Conservation (phyloP, 2,888 invertebrate genomes). For the Amorpha juglandis region DNA sequence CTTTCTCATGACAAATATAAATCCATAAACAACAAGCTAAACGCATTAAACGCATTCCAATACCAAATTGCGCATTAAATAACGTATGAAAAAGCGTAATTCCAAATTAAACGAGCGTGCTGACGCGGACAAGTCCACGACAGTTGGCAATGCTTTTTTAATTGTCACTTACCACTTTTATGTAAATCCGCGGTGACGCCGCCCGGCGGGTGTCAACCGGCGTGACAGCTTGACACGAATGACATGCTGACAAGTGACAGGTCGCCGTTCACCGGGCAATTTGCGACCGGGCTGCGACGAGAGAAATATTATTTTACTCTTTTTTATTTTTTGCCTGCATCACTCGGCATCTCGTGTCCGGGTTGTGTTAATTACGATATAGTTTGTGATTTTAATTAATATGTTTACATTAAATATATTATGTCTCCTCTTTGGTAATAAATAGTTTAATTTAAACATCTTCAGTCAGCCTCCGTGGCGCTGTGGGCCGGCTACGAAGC, state of each 20-base stretch:
- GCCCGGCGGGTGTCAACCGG: slow-evolving; percentile 59
- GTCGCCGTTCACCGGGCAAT: slow-evolving; percentile 67
- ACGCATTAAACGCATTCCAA: slow-evolving; percentile 16
- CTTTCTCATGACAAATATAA: background rate
- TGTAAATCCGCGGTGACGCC: slow-evolving; percentile 72
- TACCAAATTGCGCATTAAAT: slow-evolving; percentile 7
- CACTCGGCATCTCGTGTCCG: slow-evolving; percentile 39
- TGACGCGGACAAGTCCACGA: slow-evolving; percentile 29
- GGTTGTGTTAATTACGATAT: slow-evolving; percentile 30
- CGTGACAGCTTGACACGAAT: slow-evolving; percentile 63
- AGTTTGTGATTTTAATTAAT: no score
- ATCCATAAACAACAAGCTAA: background rate
- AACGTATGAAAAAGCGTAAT: slow-evolving; percentile 16
- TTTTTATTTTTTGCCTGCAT: slow-evolving; percentile 43
- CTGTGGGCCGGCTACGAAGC: no score
- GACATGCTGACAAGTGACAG: slow-evolving; percentile 74
- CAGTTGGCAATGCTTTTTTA: slow-evolving; percentile 58
- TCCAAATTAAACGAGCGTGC: slow-evolving; percentile 41
- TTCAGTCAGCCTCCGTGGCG: no score
- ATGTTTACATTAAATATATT: no score
- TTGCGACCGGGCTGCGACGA: slow-evolving; percentile 60
- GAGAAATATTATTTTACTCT: slow-evolving; percentile 57
- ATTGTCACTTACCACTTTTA: slow-evolving; percentile 74
- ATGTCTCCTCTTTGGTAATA: no score
- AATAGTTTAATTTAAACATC: no score